Base-by-base conservation (phyloP, 2,113 vertebrate species). In the Thamnophis sirtalis region DNA sequence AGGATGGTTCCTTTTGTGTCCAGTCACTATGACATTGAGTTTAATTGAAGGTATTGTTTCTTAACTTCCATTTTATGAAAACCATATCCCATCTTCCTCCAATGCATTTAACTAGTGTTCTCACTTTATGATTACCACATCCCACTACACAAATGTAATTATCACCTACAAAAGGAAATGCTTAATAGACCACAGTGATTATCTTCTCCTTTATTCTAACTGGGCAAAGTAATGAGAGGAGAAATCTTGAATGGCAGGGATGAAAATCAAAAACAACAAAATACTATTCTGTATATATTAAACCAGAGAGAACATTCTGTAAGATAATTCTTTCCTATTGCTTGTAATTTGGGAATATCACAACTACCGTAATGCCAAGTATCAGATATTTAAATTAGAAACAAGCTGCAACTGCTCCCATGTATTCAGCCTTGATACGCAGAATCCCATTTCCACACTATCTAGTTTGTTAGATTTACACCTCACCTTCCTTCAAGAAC, bases 141-240 rank as follows among this genome's bases (percentile, higher is more conserved):
- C 91, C 88, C 89, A 94, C 91, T 85, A 91, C 88, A 95, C 88
- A 96, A 96, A 96, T 95, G 92, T 93, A 96, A 96, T 97, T 96
- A 95, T 96, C 96, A 95, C 93, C 94, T 96, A 95, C 93, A 95
- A 96, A 95, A 96, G 94, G 95, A 95, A 94, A 96, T 63, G 93
- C 93, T 96, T 95, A 96, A 96, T 89, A 96, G 93, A 94, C 95
- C 96, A 95, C 95, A 68, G 94, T 94, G 95, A 96, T 96, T 97
- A 96, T 94, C 92, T 92, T 84, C 92, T 95, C 95, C 94, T 96
- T 96, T 96, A 92, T 93, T 95, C 89, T 94, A 92, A 89, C 94
- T 28, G 15, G 94, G 60, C 68, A 91, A 95, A 95, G 90, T 53
- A 33, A 8, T 89, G 87, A 63, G 93, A 0, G 86, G 84, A 3